phyloP scores from a whole-genome alignment of 1,140 invertebrate species.

The Zaprionus camerounensis region DNA sequence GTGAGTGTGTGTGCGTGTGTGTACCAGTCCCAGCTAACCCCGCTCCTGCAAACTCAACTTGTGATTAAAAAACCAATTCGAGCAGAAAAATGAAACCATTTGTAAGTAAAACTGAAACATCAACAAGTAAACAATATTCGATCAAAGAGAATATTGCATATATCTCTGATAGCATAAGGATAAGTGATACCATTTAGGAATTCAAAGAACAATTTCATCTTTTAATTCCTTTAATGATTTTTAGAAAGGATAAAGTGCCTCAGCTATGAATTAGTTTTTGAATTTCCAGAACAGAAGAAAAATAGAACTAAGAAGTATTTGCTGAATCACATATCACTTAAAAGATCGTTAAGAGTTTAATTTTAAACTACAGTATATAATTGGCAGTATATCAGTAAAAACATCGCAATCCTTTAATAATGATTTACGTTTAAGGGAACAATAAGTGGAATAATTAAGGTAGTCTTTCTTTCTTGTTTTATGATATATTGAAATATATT shows the following conservation, averaged over 20 bases:
- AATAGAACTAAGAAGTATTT: no score
- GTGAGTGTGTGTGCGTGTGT: conserved; percentile 60
- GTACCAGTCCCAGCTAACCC: conserved; percentile 33
- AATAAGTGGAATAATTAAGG: no score
- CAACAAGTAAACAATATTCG: background rate
- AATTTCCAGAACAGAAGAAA: background rate
- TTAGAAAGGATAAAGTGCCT: conserved; percentile 36
- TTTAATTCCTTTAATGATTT: background rate
- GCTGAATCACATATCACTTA: no score
- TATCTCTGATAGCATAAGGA: background rate
- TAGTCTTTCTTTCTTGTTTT: no score
- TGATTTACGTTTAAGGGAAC: no score
- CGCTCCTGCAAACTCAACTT: conserved; percentile 41
- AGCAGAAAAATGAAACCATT: conserved; percentile 74
- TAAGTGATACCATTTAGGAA: background rate
- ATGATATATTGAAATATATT: no score
- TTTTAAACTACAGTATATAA: no score
- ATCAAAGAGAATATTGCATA: no score
- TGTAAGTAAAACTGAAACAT: conserved; percentile 66
- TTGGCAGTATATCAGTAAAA: no score
- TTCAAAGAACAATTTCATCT: no score
- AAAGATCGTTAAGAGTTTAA: no score
- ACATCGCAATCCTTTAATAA: no score
- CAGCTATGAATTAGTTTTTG: background rate
- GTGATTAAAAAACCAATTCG: conserved; percentile 57